Evolutionary conservation across 92 coral and sea anemone genomes (phyloP), one percentile per base, ranked within the genome.

Genomic region (Porites lobata): DNA sequence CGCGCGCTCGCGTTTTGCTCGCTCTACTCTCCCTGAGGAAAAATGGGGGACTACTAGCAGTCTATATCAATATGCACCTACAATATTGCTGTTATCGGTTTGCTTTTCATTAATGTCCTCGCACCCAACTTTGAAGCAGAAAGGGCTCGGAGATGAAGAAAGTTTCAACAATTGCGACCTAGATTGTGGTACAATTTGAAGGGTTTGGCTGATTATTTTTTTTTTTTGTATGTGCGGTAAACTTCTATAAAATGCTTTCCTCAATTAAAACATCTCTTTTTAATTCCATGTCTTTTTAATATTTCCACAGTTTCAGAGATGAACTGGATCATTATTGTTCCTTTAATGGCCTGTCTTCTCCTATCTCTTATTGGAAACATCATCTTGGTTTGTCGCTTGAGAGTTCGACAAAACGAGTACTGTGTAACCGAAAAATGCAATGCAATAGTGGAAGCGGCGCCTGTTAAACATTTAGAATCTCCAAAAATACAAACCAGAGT

Each of bases 251-350:
- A 26, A 67, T 13, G 5, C 26, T 22, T 67, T 11, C 72, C 72
- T 6, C 10, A 9, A 19, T 4, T 6, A 9, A 67, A 19, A 19
- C 26, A 3, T 19, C 24, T n/a, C n/a, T n/a, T 3, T 11, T 19
- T 19, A 67, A 67, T 9, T 67, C 69, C 9, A 20, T 14, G 2
- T 7, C 22, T 65, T 57, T 2, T n/a, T 20, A 32, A 43, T 38
- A 19, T 75, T 73, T 75, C 22, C 54, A 11, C 77, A 85, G 84
- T 85, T 86, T 77, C 77, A 83, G 93, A 72, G 18, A 83, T 89
- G 26, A 93, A 92, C 54, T 93, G 96, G 96, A 90, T 82, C 47
- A 75, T 93, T 32, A 82, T 93, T 56, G 82, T 93, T 51, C 96
- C 93, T 3, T 81, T 92, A 43, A 83, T 90, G 65, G 87, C 92